Conservation (phyloP, 2,113 vertebrate genomes). For the Oryzias woworae region DNA sequence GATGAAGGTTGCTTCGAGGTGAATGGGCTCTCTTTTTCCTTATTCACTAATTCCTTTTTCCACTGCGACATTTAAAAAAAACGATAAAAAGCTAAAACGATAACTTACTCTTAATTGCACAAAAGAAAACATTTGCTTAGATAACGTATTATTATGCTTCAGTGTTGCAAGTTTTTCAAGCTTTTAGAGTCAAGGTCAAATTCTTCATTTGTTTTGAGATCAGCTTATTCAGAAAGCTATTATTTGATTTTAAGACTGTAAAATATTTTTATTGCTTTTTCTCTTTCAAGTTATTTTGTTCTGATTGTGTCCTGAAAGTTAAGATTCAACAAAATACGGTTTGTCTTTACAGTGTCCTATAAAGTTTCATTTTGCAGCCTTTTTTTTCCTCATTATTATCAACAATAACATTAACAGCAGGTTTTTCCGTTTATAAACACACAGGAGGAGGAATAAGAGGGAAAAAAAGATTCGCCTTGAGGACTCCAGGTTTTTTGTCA, state of each 20-base stretch:
- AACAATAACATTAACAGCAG: too few species aligned
- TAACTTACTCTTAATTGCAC: too few species aligned
- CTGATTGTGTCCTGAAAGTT: not conserved
- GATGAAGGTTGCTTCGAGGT: constrained; percentile 33
- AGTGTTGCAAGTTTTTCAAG: too few species aligned
- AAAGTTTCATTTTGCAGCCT: too few species aligned
- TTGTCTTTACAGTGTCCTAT: too few species aligned
- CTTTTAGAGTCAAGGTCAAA: too few species aligned
- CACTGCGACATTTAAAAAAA: constrained; percentile 12
- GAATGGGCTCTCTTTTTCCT: constrained; percentile 16
- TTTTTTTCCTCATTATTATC: too few species aligned
- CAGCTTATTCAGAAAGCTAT: not conserved
- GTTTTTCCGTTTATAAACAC: not conserved
- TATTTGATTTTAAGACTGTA: not conserved
- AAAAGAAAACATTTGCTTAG: too few species aligned
- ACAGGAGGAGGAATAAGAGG: not conserved
- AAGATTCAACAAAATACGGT: not conserved
- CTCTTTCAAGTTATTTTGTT: not conserved
- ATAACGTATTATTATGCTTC: too few species aligned
- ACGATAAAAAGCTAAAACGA: too few species aligned
- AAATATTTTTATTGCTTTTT: not conserved
- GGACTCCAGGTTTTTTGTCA: constrained; percentile 7
- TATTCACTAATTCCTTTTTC: constrained; percentile 20
- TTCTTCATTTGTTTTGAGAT: too few species aligned
- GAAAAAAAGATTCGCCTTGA: not conserved